A percentile compares a stretch with the other conserved stretches of the same genome.
Conservation (phyloP, 2,113 vertebrate species). For the Mohoua ochrocephala region DNA sequence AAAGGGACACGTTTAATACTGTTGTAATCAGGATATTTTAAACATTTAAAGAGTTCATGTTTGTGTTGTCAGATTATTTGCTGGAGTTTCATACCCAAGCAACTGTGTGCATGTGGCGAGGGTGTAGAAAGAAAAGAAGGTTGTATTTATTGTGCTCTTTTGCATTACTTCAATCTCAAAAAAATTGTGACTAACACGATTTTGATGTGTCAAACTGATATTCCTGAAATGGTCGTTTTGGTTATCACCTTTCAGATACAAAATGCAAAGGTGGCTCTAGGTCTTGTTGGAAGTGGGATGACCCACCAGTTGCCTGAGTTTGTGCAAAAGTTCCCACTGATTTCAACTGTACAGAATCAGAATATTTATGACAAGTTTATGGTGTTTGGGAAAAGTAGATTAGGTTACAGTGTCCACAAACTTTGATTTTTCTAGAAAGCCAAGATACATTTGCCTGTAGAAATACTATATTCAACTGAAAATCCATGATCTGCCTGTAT, state of each 20-base stretch:
- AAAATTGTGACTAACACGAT: neutral
- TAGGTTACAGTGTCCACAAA: neutral
- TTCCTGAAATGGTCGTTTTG: neutral
- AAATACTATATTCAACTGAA: neutral
- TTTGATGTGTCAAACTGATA: neutral
- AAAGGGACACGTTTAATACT: slow-evolving; percentile 62
- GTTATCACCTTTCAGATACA: neutral
- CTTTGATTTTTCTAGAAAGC: neutral
- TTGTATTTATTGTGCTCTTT: neutral
- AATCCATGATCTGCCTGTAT: neutral
- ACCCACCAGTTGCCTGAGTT: neutral
- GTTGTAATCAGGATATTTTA: slow-evolving; percentile 68
- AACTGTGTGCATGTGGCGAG: neutral
- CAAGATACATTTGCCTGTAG: neutral
- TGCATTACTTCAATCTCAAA: neutral
- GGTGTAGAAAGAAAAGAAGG: neutral
- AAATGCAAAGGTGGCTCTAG: neutral
- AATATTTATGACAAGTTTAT: neutral
- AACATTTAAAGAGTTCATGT: slow-evolving; percentile 35
- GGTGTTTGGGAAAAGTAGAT: neutral
- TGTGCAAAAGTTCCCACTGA: neutral
- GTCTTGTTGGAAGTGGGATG: neutral
- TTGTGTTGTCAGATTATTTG: slow-evolving; percentile 62
- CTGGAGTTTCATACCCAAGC: neutral
- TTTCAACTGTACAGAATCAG: neutral